Conservation (phyloP, 2,113 vertebrate species). For the Rissa tridactyla region DNA sequence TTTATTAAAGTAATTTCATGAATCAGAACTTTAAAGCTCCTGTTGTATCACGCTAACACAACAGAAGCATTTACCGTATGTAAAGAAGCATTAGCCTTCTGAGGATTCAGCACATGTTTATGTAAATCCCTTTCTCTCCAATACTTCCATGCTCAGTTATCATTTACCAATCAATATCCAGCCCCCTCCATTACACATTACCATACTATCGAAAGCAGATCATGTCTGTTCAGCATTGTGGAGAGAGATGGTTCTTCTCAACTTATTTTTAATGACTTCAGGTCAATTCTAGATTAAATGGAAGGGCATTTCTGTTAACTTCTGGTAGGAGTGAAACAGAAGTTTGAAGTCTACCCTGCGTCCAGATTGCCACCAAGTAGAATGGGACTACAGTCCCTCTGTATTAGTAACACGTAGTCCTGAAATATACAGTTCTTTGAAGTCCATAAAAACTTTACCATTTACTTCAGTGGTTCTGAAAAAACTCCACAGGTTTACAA, state of each 20-base stretch:
- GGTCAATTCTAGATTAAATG: background rate
- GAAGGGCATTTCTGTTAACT: background rate
- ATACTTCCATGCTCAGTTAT: background rate
- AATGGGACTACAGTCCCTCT: background rate
- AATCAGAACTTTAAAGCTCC: background rate
- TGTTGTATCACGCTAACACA: background rate
- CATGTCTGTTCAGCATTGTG: background rate
- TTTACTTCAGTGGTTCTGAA: background rate
- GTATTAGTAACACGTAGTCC: background rate
- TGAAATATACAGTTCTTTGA: background rate
- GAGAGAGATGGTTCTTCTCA: background rate
- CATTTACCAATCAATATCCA: background rate
- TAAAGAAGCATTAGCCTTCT: background rate
- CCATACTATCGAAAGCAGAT: background rate
- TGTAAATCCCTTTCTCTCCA: background rate
- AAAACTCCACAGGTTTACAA: background rate
- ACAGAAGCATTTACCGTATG: background rate
- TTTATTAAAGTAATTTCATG: background rate
- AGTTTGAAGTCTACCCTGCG: background rate
- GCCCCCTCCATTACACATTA: background rate
- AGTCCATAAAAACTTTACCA: background rate
- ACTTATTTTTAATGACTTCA: background rate
- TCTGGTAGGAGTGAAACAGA: background rate
- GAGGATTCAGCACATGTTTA: background rate
- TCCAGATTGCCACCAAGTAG: background rate